A percentile compares a stretch with the other conserved stretches of the same genome.
Evolutionary conservation across 2,888 invertebrate species (phyloP).

Genomic region (Sussaba pulchella): DNA sequence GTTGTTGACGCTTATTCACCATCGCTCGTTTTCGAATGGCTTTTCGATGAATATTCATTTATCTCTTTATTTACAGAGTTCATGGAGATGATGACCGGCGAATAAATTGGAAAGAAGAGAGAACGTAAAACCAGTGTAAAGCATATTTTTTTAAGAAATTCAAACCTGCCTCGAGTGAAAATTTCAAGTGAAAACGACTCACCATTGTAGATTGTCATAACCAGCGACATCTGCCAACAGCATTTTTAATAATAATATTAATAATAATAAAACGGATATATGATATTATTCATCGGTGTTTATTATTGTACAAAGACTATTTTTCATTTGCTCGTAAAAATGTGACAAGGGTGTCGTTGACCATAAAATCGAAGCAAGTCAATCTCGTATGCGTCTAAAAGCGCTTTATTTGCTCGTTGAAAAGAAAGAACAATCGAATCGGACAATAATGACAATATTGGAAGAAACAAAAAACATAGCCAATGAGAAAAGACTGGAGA

Average conservation of each 20-base stretch:
- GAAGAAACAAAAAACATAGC: neutral
- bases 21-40: neutral
- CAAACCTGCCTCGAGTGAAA: constrained; percentile 13
- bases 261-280: neutral
- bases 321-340: too few species aligned
- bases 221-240: constrained; percentile 51
- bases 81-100: constrained; percentile 98
- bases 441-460: constrained; percentile 7
- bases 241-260: constrained; percentile 57
- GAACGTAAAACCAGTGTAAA: constrained; percentile 11
- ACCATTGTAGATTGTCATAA: constrained; percentile 62
- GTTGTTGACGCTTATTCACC: neutral
- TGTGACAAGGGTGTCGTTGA: too few species aligned
- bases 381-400: neutral
- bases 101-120: constrained; percentile 85
- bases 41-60: constrained; percentile 15
- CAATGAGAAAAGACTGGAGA: neutral
- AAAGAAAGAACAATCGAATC: neutral
- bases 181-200: constrained; percentile 24
- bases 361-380: neutral
- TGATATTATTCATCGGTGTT: neutral
- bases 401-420: constrained; percentile 22
- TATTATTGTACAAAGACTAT: neutral
- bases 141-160: constrained; percentile 4
- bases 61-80: constrained; percentile 88